These are phyloP conservation scores for Augiades crinisus DNA, from an alignment of 2,888 invertebrate species.

Conservation along the genomic window DNA sequence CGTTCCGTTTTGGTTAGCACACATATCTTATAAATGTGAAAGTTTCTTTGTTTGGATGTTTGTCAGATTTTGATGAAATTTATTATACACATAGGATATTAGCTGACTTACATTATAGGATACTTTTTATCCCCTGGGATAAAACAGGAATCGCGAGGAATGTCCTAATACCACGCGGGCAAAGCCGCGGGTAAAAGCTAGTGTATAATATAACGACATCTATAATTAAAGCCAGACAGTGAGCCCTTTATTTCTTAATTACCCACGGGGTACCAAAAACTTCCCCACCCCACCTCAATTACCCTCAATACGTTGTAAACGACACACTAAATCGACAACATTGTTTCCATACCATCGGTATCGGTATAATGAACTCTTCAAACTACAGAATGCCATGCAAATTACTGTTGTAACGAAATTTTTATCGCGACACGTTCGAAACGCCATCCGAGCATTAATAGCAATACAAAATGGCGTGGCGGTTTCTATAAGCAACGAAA, in stretches of 20 bases:
- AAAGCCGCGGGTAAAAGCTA: too few relatives aligned
- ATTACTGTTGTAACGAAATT: slow-evolving; percentile 24
- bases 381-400: slow-evolving; percentile 26
- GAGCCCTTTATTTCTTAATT: neutral
- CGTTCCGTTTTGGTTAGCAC: too few relatives aligned
- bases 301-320: slow-evolving; percentile 5
- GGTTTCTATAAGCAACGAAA: slow-evolving; percentile 8
- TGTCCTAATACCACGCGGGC: too few relatives aligned
- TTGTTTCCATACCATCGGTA: slow-evolving; percentile 17
- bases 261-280: neutral
- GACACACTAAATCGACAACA: slow-evolving; percentile 23
- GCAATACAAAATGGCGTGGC: neutral
- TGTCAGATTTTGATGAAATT: too few relatives aligned
- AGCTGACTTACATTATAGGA: too few relatives aligned
- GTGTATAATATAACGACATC: too few relatives aligned
- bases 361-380: slow-evolving; percentile 26
- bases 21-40: too few relatives aligned
- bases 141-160: too few relatives aligned
- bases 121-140: too few relatives aligned
- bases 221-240: too few relatives aligned
- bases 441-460: slow-evolving; percentile 25
- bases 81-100: too few relatives aligned
- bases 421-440: slow-evolving; percentile 25
- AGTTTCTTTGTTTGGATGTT: too few relatives aligned
- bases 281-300: slow-evolving; percentile 8